phyloP scores from a whole-genome alignment of 2,888 invertebrate genomes.

The Spialia ferax region DNA sequence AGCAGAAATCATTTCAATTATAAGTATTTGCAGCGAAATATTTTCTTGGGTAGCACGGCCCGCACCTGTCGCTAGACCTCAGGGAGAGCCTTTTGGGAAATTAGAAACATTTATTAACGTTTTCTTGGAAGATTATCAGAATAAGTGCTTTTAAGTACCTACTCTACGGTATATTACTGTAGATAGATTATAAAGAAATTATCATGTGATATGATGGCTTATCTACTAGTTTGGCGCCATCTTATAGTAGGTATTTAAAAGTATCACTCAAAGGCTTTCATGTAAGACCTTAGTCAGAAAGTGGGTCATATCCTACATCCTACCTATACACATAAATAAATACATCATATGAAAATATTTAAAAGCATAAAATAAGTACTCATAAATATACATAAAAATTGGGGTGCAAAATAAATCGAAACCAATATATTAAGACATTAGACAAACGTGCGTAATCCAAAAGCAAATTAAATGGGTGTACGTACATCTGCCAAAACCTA shows the following conservation, averaged over 20 bases:
- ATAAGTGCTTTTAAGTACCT: not conserved
- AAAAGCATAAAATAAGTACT: too few species aligned
- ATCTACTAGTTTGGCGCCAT: too few species aligned
- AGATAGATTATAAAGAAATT: too few species aligned
- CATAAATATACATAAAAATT: slow-evolving; percentile 2
- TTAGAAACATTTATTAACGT: slow-evolving; percentile 14
- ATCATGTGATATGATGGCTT: too few species aligned
- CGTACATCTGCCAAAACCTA: slow-evolving; percentile 14
- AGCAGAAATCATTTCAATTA: not conserved
- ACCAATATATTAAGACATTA: slow-evolving; percentile 16
- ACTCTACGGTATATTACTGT: too few species aligned
- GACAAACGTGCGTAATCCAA: slow-evolving; percentile 20
- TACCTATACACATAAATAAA: too few species aligned
- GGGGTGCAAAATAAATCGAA: not conserved
- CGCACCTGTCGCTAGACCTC: not conserved
- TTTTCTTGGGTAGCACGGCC: not conserved
- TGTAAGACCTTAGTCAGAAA: too few species aligned
- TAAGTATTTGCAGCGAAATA: not conserved
- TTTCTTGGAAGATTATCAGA: not conserved
- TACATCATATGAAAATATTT: too few species aligned
- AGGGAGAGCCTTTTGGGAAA: slow-evolving; percentile 21
- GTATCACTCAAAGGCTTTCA: too few species aligned
- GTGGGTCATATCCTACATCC: too few species aligned
- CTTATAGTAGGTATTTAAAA: too few species aligned
- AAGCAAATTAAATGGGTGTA: slow-evolving; percentile 20